Evolutionary conservation across 2,888 invertebrate genomes (phyloP), one percentile per base, ranked within the genome.

Genomic region (Mantis religiosa): DNA sequence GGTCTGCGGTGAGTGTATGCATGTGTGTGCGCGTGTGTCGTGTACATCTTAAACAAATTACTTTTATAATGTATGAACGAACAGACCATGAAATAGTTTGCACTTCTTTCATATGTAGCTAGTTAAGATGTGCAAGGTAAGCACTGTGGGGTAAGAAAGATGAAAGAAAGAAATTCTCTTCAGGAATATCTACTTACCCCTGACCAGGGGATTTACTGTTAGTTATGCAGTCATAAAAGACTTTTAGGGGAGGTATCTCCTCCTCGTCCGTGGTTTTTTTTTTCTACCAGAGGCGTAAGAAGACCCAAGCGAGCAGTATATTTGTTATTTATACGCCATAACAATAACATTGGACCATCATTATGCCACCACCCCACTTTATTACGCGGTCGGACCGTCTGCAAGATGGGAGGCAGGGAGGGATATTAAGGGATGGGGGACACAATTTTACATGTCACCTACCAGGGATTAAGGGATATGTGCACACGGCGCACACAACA

Each of bases 371-470:
- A 85, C 85, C 85, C 85, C 28, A 85, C 41, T 28, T 81, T 85
- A 86, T 81, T 86, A 86, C 81, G 30, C 54, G 54, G 41, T 41
- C 41, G 41, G 28, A 34, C 30, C 82, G 34, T 27, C 83, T 34
- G 47, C 82, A 41, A 14, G 41, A 27, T 82, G 28, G 87, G 87
- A 41, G 14, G 87, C 83, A 41, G 27, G 87, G 28, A 83, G 83
- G 41, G 88, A 84, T 83, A 84, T 47, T 41, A 54, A 30, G 86
- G 20, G 83, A 88, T 27, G 71, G 82, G 27, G 84, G 84, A 25
- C 30, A 71, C 88, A 83, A 86, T 86, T 86, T 86, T 86, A 86
- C 86, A 71, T 84, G 88, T 84, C 84, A 71, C 71, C 88, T 88
- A 83, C 30, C 12, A 84, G 83, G 88, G 71, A 71, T 54, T 54